These are phyloP conservation scores for Lordiphosa clarofinis DNA, from an alignment of 1,140 invertebrate species.

Conservation along the genomic window DNA sequence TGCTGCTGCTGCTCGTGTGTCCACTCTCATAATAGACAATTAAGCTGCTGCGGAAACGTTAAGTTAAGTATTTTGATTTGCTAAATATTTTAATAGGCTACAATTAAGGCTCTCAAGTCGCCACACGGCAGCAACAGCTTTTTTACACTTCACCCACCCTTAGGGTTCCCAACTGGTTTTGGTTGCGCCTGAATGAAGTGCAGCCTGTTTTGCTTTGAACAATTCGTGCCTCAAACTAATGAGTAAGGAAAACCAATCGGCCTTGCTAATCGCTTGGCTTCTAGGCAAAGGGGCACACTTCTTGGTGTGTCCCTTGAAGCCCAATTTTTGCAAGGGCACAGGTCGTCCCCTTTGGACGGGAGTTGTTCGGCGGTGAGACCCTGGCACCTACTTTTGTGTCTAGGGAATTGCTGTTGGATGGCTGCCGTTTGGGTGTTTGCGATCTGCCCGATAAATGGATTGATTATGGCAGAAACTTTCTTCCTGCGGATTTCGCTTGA, in stretches of 20 bases:
- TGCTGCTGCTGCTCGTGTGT: too few species aligned
- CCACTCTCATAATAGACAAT: too few species aligned
- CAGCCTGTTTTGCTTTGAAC: not conserved
- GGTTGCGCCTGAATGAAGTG: conserved; percentile 1
- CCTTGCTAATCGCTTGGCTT: conserved; percentile 76
- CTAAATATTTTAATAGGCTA: too few species aligned
- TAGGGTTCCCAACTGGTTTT: conserved; percentile 56
- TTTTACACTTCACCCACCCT: not conserved
- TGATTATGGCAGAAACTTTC: conserved; percentile 32
- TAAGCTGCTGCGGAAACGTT: too few species aligned
- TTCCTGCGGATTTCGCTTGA: conserved; percentile 54
- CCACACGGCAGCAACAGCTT: too few species aligned
- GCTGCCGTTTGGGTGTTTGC: conserved; percentile 50
- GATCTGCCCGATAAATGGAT: conserved; percentile 55
- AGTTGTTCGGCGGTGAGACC: conserved; percentile 24
- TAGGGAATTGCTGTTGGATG: conserved; percentile 23
- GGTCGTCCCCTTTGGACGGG: conserved; percentile 58
- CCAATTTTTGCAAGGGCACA: conserved; percentile 73
- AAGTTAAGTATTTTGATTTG: too few species aligned
- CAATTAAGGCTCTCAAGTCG: too few species aligned
- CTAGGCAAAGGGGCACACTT: conserved; percentile 43
- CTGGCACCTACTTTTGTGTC: conserved; percentile 68
- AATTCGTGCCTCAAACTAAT: conserved; percentile 74
- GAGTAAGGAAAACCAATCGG: conserved; percentile 78
- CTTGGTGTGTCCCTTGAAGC: conserved; percentile 50